These are phyloP conservation scores for Trachythela sp. DNA, from an alignment of 64 coral and sea anemone species.

Conservation along the genomic window DNA sequence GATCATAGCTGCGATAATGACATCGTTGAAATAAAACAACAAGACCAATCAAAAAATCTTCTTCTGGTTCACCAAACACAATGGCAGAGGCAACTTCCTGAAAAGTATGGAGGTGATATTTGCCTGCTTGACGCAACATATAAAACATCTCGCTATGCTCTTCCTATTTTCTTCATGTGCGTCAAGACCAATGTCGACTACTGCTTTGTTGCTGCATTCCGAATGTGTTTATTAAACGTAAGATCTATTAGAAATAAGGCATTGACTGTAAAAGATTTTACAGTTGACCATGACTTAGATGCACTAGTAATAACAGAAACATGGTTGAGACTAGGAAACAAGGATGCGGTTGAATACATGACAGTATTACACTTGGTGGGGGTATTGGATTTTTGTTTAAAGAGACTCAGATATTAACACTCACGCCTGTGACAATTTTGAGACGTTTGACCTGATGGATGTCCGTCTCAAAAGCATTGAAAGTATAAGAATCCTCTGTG, in stretches of 20 bases:
- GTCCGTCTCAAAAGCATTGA: conserved; percentile 15
- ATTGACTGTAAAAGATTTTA: no score
- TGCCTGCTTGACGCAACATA: conserved; percentile 57
- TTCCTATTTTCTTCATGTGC: conserved; percentile 8
- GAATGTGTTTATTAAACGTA: not conserved
- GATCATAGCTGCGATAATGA: not conserved
- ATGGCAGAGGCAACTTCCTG: not conserved
- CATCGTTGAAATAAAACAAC: not conserved
- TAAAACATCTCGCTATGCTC: conserved; percentile 51
- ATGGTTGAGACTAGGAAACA: not conserved
- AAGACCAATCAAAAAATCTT: conserved; percentile 3
- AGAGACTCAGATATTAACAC: conserved; percentile 15
- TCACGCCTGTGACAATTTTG: conserved; percentile 8
- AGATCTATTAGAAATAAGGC: no score
- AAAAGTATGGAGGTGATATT: conserved; percentile 27
- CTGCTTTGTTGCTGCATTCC: conserved; percentile 50
- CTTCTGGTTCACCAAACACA: conserved; percentile 31
- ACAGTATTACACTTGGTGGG: not conserved
- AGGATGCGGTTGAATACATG: not conserved
- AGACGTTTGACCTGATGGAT: conserved; percentile 58
- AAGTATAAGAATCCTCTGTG: conserved; percentile 25
- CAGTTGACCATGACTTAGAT: not conserved
- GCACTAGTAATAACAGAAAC: not conserved
- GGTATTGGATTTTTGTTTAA: conserved; percentile 48
- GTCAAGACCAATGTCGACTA: conserved; percentile 59